phyloP scores from a whole-genome alignment of 1,140 invertebrate genomes.

The Drosophila prosaltans region DNA sequence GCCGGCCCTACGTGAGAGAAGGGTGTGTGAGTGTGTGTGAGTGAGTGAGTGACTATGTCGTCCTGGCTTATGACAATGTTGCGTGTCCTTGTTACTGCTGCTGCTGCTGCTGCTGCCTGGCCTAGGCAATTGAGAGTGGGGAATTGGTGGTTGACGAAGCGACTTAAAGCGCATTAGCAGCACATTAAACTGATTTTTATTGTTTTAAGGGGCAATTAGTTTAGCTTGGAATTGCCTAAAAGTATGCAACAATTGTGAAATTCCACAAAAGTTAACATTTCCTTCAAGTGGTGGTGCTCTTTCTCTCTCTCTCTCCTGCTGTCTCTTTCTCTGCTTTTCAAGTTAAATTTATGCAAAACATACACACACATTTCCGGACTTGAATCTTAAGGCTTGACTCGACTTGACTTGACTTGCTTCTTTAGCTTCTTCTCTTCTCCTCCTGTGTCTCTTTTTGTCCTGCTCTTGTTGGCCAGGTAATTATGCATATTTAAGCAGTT shows the following conservation, averaged over 20 bases:
- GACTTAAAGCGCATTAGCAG: constrained; percentile 64
- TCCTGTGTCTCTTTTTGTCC: not conserved
- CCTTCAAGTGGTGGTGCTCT: constrained; percentile 16
- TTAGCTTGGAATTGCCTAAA: constrained; percentile 38
- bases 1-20: not conserved
- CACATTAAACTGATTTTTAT: constrained; percentile 70
- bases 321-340: constrained; percentile 35
- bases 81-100: constrained; percentile 46
- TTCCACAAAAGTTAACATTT: constrained; percentile 15
- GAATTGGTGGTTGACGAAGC: constrained; percentile 36
- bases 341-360: constrained; percentile 40
- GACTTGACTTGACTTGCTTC: constrained; percentile 24
- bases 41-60: not conserved
- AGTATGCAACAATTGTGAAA: constrained; percentile 58
- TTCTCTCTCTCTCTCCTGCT: constrained; percentile 28
- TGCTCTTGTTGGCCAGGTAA: constrained; percentile 50
- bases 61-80: constrained; percentile 52
- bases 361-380: constrained; percentile 40
- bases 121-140: not conserved
- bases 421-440: not conserved
- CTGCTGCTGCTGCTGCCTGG: not conserved
- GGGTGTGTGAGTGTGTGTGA: not conserved
- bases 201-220: constrained; percentile 48
- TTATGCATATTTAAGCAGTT: constrained; percentile 82
- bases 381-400: constrained; percentile 32